Percentiles rank a stretch among this genome's conserved stretches.
These are phyloP conservation scores for Pyrocephalus nanus DNA, from an alignment of 2,797 vertebrate species.

Conservation along the genomic window DNA sequence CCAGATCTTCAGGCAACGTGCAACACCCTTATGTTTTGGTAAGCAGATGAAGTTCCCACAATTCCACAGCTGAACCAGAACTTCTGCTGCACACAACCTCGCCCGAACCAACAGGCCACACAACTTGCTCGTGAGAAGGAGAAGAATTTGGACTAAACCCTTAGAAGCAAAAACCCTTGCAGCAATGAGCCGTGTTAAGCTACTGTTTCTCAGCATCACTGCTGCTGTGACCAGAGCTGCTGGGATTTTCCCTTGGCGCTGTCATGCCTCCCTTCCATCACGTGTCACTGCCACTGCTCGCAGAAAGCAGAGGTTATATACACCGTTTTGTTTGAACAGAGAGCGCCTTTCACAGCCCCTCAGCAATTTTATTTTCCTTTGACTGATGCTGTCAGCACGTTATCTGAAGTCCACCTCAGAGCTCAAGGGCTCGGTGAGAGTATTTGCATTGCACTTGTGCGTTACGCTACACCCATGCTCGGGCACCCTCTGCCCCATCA, in stretches of 20 bases:
- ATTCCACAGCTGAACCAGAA: background rate
- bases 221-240: background rate
- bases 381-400: constrained; percentile 58
- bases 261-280: background rate
- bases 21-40: background rate
- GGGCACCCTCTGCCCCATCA: constrained; percentile 47
- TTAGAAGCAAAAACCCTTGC: background rate
- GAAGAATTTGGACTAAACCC: background rate
- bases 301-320: constrained; percentile 42
- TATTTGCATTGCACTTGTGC: constrained; percentile 63
- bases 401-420: constrained; percentile 39
- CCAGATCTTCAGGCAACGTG: background rate
- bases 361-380: constrained; percentile 36
- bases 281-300: background rate
- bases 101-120: background rate
- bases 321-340: background rate
- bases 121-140: background rate
- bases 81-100: background rate
- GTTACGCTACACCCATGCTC: background rate
- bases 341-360: constrained; percentile 14
- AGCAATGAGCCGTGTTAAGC: background rate
- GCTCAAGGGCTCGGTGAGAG: constrained; percentile 22
- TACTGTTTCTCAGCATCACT: background rate
- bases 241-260: background rate
- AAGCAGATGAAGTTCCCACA: background rate